Conservation (phyloP, 1,140 invertebrate genomes). For the Latrodectus geometricus region DNA sequence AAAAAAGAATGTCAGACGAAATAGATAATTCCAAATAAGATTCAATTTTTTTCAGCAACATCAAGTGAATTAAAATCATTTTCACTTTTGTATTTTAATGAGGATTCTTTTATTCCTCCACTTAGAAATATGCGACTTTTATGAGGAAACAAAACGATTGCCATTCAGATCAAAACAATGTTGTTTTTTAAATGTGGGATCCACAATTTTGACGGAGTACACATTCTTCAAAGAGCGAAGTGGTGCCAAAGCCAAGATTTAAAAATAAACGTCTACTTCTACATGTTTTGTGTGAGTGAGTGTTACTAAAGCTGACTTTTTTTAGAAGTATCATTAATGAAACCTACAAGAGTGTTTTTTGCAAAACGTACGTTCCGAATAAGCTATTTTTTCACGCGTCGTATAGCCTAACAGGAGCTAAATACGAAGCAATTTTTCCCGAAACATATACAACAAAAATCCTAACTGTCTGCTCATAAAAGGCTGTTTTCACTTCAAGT, state of each 20-base stretch:
- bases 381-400: background rate
- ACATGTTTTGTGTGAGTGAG: conserved; percentile 58
- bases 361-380: conserved; percentile 18
- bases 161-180: background rate
- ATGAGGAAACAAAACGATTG: too few relatives aligned
- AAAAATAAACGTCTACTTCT: conserved; percentile 62
- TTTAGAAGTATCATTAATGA: conserved; percentile 61
- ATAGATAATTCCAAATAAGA: too few relatives aligned
- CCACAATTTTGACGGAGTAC: conserved; percentile 47
- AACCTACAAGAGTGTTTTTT: conserved; percentile 56
- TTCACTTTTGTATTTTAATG: too few relatives aligned
- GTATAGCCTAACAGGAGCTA: background rate
- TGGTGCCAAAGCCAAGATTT: conserved; percentile 53
- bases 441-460: too few relatives aligned
- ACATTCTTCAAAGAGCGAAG: conserved; percentile 51
- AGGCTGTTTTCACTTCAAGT: too few relatives aligned
- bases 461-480: too few relatives aligned
- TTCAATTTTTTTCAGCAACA: too few relatives aligned
- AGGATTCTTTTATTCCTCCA: too few relatives aligned
- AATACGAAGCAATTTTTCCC: too few relatives aligned
- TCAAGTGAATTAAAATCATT: too few relatives aligned
- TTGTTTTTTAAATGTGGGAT: conserved; percentile 42
- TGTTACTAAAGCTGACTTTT: conserved; percentile 53
- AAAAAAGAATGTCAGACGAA: too few relatives aligned
- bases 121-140: too few relatives aligned